Evolutionary conservation across 2,888 invertebrate species (phyloP), one percentile per base, ranked within the genome.

Genomic region (Cecidostiba fungosa): DNA sequence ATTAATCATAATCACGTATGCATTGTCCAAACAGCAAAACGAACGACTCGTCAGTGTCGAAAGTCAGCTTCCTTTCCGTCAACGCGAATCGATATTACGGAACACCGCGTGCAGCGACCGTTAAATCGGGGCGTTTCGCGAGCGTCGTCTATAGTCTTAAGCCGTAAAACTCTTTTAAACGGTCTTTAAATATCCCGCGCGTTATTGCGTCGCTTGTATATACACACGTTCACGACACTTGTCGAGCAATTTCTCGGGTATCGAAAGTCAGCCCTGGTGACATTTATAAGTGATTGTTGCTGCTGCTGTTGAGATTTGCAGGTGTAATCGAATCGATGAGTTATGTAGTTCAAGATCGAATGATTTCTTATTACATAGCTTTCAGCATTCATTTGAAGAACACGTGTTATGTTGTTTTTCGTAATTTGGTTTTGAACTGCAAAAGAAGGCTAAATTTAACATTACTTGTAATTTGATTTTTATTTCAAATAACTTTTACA

Each of bases 101-200:
- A 62, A 62, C 50, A 23, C 23, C 59, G 59, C 54, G 1, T 59
- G n/a, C n/a, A 69, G 66, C 43, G 59, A 29, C 0, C 36, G 36
- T 36, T 36, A 36, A 47, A 47, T 47, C 47, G 47, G 14, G 47
- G 14, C 36, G 36, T 1, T 32, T 32, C 32, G 32, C 32, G 32
- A 32, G 32, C 1, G 32, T n/a, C 32, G 32, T 32, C 23, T 39
- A 29, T 6, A 47, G 4, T 47, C 32, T 74, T 32, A 26, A 43
- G 50, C 66, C 78, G 39, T 47, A 62, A 83, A 83, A 72, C 62
- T 83, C 70, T 83, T 79, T 54, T 26, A 69, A 79, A 76, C 50
- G 50, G 5, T 50, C 50, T 50, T 50, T 50, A 50, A 50, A 50
- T n/a, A 47, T 16, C 73, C 84, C 62, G 59, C 70, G 62, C 43